Conservation (phyloP, 2,888 invertebrate species). For the Resseliella maxima region DNA sequence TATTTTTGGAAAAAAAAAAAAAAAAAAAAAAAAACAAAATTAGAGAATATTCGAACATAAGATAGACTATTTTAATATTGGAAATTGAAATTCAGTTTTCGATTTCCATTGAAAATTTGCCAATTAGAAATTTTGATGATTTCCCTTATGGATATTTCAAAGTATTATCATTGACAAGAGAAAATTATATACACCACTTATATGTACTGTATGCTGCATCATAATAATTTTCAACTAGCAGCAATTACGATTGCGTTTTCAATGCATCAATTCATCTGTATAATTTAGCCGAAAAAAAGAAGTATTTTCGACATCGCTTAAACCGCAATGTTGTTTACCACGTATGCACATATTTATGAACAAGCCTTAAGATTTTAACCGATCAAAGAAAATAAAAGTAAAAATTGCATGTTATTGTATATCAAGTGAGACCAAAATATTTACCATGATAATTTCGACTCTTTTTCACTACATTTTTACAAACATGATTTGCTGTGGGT, state of each 20-base stretch:
- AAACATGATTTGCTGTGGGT: no score
- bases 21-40: neutral
- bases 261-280: constrained; percentile 7
- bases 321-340: neutral
- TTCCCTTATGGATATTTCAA: neutral
- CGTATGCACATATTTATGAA: neutral
- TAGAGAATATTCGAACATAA: neutral
- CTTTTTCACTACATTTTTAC: no score
- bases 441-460: neutral
- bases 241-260: neutral
- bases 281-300: neutral
- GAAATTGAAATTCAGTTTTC: neutral
- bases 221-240: neutral
- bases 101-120: constrained; percentile 32
- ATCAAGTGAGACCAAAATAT: neutral
- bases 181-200: neutral
- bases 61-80: neutral
- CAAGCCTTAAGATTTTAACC: no score
- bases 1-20: neutral
- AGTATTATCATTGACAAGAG: neutral
- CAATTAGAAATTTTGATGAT: constrained; percentile 27
- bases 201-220: neutral
- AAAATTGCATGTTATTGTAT: neutral
- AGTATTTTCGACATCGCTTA: neutral
- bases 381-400: neutral